phyloP scores from a whole-genome alignment of 2,797 vertebrate species.

The Morelia viridis region DNA sequence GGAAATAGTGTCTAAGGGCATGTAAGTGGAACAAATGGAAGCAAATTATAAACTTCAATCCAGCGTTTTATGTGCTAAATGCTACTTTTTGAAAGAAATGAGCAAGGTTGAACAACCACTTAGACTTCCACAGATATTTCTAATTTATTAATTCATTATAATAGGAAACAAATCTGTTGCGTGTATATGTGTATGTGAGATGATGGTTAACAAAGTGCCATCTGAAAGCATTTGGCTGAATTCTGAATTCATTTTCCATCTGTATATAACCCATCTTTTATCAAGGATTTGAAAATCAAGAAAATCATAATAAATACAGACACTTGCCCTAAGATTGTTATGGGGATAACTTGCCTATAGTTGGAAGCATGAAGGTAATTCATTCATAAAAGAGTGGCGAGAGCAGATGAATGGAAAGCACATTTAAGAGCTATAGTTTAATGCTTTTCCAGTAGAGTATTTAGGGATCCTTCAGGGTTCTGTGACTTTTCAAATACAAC shows the following conservation, averaged over 20 bases:
- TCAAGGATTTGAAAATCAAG: rapidly evolving
- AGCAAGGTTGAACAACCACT: neutral
- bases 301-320: neutral
- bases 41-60: neutral
- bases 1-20: neutral
- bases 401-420: neutral
- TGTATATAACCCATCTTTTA: rapidly evolving
- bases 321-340: neutral
- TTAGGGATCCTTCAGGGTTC: neutral
- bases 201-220: neutral
- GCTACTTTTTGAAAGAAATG: neutral
- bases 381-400: neutral
- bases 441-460: neutral
- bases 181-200: neutral
- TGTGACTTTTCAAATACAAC: neutral
- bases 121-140: neutral
- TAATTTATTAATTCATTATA: neutral
- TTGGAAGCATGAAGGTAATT: neutral
- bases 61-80: conserved; percentile 1
- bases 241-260: neutral
- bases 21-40: neutral
- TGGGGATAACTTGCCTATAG: neutral
- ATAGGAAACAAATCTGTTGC: rapidly evolving
- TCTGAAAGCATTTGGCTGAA: neutral
- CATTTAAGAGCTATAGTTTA: neutral